Base-by-base conservation (phyloP, 1,140 invertebrate genomes). In the Matsumurasca onukii region DNA sequence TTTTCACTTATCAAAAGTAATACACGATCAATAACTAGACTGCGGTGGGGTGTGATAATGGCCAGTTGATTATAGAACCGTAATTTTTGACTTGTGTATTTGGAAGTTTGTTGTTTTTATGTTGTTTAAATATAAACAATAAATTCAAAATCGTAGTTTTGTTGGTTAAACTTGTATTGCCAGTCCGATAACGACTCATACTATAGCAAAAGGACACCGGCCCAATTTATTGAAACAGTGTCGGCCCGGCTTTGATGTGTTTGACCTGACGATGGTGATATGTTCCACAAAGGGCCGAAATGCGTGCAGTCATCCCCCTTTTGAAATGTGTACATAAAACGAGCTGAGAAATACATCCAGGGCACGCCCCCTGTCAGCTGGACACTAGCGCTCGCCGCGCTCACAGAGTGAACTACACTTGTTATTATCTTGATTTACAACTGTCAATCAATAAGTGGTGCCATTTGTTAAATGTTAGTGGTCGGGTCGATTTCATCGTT, bases 271-370 rank as follows among this genome's bases (percentile, higher is more conserved):
- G 34, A 39, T 17, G 17, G 34, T 39, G 34, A 39, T 39, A 5
- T 5, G 55, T 25, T 5, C 2, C 15, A 59, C 55, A 59, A 59
- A 27, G 55, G 55, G 55, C 13, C n/a, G 25, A 59, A 59, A 59
- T 59, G 25, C 25, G 55, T 25, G 25, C 55, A 59, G 55, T 59
- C 55, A 59, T 59, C 24, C 30, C 22, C 55, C 25, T 59, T 59
- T 27, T 59, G 55, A 59, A 59, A 29, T 59, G 55, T 59, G 55
- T 59, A 59, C 55, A 59, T 59, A 59, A 59, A 59, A 59, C 55
- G 55, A 24, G 25, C 25, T 27, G 24, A 5, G 22, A 20, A 5
- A 3, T 20, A 29, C 25, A 29, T n/a, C 22, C 24, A 27, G 55
- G 55, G 13, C 15, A 59, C 55, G 55, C 55, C 55, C 55, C 25